Conservation (phyloP, 2,113 vertebrate genomes). For the Scomber colias region DNA sequence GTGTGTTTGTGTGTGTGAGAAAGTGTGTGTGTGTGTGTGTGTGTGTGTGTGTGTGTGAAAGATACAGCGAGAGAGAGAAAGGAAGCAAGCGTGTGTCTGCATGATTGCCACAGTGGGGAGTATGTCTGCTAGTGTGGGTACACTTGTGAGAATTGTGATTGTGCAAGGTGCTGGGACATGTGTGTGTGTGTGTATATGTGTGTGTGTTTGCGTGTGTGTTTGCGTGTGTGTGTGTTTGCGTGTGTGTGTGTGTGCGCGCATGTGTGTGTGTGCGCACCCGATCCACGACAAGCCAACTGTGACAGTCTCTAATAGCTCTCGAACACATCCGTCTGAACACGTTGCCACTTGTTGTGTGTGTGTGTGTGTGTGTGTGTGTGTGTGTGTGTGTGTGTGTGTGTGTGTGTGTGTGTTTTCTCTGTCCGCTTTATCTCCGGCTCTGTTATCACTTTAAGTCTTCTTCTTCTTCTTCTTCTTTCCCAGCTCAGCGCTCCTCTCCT, state of each 20-base stretch:
- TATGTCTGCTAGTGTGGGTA: slow-evolving; percentile 54
- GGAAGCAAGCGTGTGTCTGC: slow-evolving; percentile 35
- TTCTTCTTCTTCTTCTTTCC: slow-evolving; percentile 4
- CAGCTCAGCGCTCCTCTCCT: slow-evolving; percentile 36
- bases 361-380: neutral
- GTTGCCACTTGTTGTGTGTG: slow-evolving; percentile 45
- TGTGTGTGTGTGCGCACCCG: slow-evolving; percentile 24
- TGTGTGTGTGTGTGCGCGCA: neutral
- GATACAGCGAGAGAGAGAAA: slow-evolving; percentile 35
- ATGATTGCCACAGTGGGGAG: slow-evolving; percentile 63
- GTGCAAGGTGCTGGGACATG: slow-evolving; percentile 30
- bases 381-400: slow-evolving; percentile 27
- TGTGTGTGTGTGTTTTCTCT: slow-evolving; percentile 9
- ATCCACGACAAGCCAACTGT: slow-evolving; percentile 67
- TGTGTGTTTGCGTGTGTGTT: slow-evolving; percentile 25
- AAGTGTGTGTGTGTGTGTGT: slow-evolving; percentile 16
- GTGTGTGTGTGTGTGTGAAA: neutral
- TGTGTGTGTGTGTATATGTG: slow-evolving; percentile 18
- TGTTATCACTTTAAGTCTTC: slow-evolving; percentile 62
- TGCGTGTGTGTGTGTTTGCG: slow-evolving; percentile 15
- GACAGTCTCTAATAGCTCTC: slow-evolving; percentile 74
- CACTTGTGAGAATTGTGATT: slow-evolving; percentile 59
- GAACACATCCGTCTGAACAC: slow-evolving; percentile 64
- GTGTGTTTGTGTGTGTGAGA: slow-evolving; percentile 28
- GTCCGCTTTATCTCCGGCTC: slow-evolving; percentile 61